Percentiles rank a stretch among this genome's conserved stretches.
These are phyloP conservation scores for Campoletis sonorensis DNA, from an alignment of 1,140 invertebrate species.

Conservation along the genomic window DNA sequence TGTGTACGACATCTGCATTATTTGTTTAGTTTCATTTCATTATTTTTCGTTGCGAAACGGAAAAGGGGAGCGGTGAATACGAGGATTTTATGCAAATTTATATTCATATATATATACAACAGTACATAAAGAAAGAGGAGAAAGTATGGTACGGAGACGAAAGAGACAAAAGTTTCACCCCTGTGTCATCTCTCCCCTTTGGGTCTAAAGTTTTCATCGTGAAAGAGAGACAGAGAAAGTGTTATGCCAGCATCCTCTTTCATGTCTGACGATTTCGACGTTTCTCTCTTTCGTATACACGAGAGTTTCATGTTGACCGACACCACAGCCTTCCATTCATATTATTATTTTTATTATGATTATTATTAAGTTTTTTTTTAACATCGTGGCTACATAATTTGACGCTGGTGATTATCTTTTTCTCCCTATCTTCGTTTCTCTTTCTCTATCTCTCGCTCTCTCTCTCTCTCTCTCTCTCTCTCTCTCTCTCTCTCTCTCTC, in stretches of 20 bases:
- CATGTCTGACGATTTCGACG: background rate
- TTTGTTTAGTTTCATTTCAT: constrained; percentile 75
- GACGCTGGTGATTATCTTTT: background rate
- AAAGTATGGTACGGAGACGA: background rate
- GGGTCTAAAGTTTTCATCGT: constrained; percentile 2
- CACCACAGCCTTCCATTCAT: constrained; percentile 14
- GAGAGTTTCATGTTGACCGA: background rate
- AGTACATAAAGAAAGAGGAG: constrained; percentile 46
- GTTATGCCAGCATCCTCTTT: constrained; percentile 11
- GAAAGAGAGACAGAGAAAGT: background rate
- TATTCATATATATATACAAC: background rate
- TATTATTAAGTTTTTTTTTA: constrained; percentile 54
- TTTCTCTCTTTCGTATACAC: constrained; percentile 15
- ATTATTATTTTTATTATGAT: constrained; percentile 57
- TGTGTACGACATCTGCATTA: constrained; percentile 73
- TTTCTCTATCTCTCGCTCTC: too few species aligned
- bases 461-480: constrained; percentile 9
- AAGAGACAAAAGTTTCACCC: constrained; percentile 48
- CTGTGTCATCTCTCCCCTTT: constrained; percentile 41
- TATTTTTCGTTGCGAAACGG: constrained; percentile 68
- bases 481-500: constrained; percentile 1
- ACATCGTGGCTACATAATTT: constrained; percentile 55
- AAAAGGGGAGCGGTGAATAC: constrained; percentile 26
- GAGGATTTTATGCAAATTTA: constrained; percentile 74
- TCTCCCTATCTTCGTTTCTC: too few species aligned